A percentile compares a stretch with the other conserved stretches of the same genome.
Evolutionary conservation across 1,140 invertebrate genomes (phyloP).

Genomic region (Babylonia areolata): DNA sequence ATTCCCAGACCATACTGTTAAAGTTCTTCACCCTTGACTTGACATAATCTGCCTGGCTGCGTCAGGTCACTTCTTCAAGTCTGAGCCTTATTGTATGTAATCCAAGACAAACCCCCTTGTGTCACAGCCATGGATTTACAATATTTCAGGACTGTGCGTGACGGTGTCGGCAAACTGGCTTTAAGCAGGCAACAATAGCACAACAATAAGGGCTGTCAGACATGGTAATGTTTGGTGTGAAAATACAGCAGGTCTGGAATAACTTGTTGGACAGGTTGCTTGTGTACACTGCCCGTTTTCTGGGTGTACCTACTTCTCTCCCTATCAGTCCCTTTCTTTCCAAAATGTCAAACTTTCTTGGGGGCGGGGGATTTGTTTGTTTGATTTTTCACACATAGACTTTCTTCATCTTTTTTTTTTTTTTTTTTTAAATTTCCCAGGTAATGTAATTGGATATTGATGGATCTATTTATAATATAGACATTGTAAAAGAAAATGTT

Average conservation of each 20-base stretch:
- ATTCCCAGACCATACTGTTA: conserved; percentile 2
- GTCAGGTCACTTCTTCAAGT: not conserved
- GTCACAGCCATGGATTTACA: not conserved
- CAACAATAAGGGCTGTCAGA: not conserved
- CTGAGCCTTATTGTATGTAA: not conserved
- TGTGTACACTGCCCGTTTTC: no score
- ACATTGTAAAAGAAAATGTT: not conserved
- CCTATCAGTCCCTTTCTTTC: no score
- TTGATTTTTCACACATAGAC: no score
- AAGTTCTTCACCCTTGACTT: not conserved
- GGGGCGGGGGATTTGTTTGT: no score
- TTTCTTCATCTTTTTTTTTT: no score
- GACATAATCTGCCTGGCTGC: not conserved
- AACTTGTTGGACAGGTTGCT: not conserved
- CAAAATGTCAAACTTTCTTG: no score
- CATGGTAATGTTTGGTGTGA: not conserved
- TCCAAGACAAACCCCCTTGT: not conserved
- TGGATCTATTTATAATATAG: no score
- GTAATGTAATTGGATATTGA: no score
- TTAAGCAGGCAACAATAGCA: not conserved
- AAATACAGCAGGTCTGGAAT: conserved; percentile 1
- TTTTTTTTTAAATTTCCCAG: no score
- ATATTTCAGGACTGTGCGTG: not conserved
- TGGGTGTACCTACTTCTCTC: no score
- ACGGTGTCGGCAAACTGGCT: not conserved